A percentile compares a stretch with the other conserved stretches of the same genome.
phyloP scores from a whole-genome alignment of 1,140 invertebrate genomes.

The Macrosteles quadrilineatus region DNA sequence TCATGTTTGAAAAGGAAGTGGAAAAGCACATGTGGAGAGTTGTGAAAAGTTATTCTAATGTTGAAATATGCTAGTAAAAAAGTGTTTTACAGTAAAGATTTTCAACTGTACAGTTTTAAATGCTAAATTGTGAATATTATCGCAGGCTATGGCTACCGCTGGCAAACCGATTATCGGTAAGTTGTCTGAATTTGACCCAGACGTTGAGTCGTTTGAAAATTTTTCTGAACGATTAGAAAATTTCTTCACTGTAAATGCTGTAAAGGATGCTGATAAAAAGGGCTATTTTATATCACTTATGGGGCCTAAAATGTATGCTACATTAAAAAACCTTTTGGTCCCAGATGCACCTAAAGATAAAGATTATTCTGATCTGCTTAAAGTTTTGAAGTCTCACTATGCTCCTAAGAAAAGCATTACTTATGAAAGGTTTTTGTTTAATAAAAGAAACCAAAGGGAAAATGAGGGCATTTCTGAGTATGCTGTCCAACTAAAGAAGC shows the following conservation, averaged over 20 bases:
- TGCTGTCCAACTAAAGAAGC: neutral
- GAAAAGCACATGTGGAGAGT: too few relatives aligned
- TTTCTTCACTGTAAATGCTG: neutral
- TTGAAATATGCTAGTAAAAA: too few relatives aligned
- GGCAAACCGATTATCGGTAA: too few relatives aligned
- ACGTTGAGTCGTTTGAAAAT: too few relatives aligned
- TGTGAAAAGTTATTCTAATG: too few relatives aligned
- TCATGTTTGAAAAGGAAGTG: too few relatives aligned
- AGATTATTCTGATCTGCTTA: neutral
- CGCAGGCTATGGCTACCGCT: too few relatives aligned
- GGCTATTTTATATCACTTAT: neutral
- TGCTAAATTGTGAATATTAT: too few relatives aligned
- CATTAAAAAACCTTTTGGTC: neutral
- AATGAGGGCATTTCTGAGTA: neutral
- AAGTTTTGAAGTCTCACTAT: neutral
- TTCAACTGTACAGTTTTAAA: too few relatives aligned
- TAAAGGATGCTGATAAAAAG: neutral
- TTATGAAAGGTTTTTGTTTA: neutral
- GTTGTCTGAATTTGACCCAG: too few relatives aligned
- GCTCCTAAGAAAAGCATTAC: neutral
- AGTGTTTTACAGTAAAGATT: too few relatives aligned
- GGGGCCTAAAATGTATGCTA: neutral
- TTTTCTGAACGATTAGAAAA: neutral
- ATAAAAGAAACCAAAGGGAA: neutral
- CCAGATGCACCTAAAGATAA: neutral